phyloP scores from a whole-genome alignment of 2,888 invertebrate species.

The Drosophila mimica region DNA sequence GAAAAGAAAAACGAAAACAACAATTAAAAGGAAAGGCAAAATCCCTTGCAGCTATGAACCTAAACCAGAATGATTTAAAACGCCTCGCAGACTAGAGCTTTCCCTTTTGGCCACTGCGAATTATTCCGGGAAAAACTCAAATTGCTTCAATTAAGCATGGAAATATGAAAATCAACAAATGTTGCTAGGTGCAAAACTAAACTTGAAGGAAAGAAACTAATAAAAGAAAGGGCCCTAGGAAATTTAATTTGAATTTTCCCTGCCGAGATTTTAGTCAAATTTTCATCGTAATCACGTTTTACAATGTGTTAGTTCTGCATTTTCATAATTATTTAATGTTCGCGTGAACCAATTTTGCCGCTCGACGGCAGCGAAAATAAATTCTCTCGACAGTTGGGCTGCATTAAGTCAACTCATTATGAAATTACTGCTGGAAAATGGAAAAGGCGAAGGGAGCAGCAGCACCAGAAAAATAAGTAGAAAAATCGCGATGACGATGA shows the following conservation, averaged over 20 bases:
- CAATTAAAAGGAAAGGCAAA: constrained; percentile 41
- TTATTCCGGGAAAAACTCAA: constrained; percentile 35
- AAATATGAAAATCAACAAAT: constrained; percentile 51
- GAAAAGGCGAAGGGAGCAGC: constrained; percentile 24
- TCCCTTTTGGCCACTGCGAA: constrained; percentile 20
- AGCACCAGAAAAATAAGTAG: constrained; percentile 20
- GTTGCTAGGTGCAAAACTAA: constrained; percentile 35
- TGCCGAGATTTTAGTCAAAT: constrained; percentile 12
- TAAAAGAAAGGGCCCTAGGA: constrained; percentile 10
- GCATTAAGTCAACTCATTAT: constrained; percentile 81
- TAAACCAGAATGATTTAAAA: constrained; percentile 54
- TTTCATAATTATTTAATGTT: constrained; percentile 60
- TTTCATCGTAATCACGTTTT: constrained; percentile 19
- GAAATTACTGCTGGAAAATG: constrained; percentile 63
- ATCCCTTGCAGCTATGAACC: constrained; percentile 41
- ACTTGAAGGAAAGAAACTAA: neutral
- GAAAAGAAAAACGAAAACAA: constrained; percentile 20
- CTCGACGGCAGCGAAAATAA: constrained; percentile 22
- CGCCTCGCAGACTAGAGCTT: constrained; percentile 23
- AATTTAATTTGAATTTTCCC: constrained; percentile 28
- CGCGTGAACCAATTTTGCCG: constrained; percentile 55
- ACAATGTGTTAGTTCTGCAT: constrained; percentile 43
- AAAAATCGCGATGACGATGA: constrained; percentile 44
- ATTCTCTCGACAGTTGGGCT: constrained; percentile 50
- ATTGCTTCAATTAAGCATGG: constrained; percentile 47